Evolutionary conservation across 2,888 invertebrate species (phyloP), one percentile per base, ranked within the genome.

Genomic region (Diarsia dahlii): DNA sequence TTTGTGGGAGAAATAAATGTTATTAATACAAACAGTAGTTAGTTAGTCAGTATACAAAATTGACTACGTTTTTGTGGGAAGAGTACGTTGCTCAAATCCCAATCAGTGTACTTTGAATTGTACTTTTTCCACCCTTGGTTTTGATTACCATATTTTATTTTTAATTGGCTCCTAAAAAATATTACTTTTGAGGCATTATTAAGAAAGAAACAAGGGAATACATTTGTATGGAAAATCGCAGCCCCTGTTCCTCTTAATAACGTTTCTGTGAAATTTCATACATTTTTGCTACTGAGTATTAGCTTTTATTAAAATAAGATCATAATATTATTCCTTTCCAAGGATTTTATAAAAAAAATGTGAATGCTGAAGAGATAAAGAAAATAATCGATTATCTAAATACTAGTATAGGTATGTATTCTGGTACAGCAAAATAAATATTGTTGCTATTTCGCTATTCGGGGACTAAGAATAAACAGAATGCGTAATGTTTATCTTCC

Each of bases 401-500:
- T 39, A 66, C 3, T 15, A 13, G 15, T n/a, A 12, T 52, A 54
- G 28, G 9, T 10, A 12, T 46, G 46, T 46, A 46, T 45, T 50
- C 3, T 15, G 15, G n/a, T 48, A 3, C 48, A 48, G 34, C 2
- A 58, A 70, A 60, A 58, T 15, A 52, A 23, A 78, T 60, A 52
- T 78, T 70, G 3, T 9, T 71, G 10, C 48, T 23, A 62, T 60
- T 71, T 39, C 18, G 18, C 8, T 52, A 23, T 28, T 72, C 20
- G 18, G 4, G n/a, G 45, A 46, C n/a, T 45, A 78, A 58, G 39
- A 69, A 62, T 52, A 78, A 81, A 78, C 60, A 60, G 18, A 62
- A 78, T 23, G 56, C n/a, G 9, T 18, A 50, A 82, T 71, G 34
- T 80, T 82, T 72, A 83, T 65, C 72, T 69, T 69, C 34, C 39